Base-by-base conservation (phyloP, 2,113 vertebrate genomes). In the Gadus macrocephalus region DNA sequence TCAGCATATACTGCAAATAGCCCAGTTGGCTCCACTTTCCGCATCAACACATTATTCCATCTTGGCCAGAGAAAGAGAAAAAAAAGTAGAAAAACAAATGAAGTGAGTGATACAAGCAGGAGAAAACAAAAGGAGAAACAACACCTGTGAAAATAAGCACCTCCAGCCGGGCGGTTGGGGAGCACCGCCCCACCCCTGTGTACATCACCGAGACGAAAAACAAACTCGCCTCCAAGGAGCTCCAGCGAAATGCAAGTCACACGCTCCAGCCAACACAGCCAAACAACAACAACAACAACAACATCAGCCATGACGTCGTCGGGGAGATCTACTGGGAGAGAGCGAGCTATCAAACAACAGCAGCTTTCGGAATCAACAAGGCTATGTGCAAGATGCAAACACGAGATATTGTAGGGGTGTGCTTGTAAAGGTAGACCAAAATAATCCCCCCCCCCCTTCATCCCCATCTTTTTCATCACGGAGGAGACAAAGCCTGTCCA, bases 161-260 rank as follows among this genome's bases (percentile, higher is more conserved):
- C 84, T 85, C 78, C 79, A 67, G 73, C 69, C 58, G 75, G 71
- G 80, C 77, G 83, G 82, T 84, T 83, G 77, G 81, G 85, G 82
- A 90, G 68, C 63, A 75, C 59, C 79, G 84, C 81, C 75, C 77
- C 77, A 84, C 70, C 84, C 88, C 84, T 83, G 76, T 88, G 85
- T 82, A 86, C 85, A 79, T 80, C 69, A 62, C 75, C 2, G 76
- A 82, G 83, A 85, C 81, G 73, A 85, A 89, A 88, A 89, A 90
- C 87, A 89, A 86, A 89, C 78, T 86, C 85, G 31, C 78, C 89
- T 88, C 87, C 73, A 81, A 89, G 89, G 89, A 88, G 77, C 66
- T 60, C 12, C 38, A 69, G 81, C 73, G 72, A 16, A 84, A 84
- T 82, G 85, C 81, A 82, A 89, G 82, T 86, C 87, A 84, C 87